Base-by-base conservation (phyloP, 2,888 invertebrate genomes). In the Brachypalpus laphriformis region DNA sequence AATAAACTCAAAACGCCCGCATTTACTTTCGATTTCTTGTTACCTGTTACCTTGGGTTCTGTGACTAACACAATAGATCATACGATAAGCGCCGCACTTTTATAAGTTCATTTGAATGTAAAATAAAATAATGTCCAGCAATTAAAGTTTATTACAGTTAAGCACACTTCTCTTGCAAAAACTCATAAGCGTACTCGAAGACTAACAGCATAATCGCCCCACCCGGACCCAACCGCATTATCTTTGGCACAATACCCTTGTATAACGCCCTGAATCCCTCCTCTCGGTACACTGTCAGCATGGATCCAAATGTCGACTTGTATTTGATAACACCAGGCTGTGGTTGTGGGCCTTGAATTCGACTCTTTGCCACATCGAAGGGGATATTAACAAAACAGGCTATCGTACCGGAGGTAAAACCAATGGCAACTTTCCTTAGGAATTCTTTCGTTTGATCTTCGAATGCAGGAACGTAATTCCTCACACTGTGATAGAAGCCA, bases 161-260 rank as follows among this genome's bases (percentile, higher is more conserved):
- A 9, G 87, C 88, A 88, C 93, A 94, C 78, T 90, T 92, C 22
- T 89, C 81, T 75, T 94, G 94, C 89, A 98, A 93, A 91, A 94
- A 96, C 68, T 95, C 93, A 90, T 97, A 97, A 77, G 96, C 95
- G 89, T 97, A 95, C 90, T 98, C 98, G 89, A 97, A 98, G 8
- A 98, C 97, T 6, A 98, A 94, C 87, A 98, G 93, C 98, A 98
- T 97, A 74, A 98, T 98, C 1, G 98, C 98, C 18, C 98, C 98
- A 56, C 98, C 98, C 0, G 98, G 98, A 22, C 98, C 98, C 74
- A 98, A 92, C 86, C 98, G 94, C 90, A 98, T 93, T 0, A 98
- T 94, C 93, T 98, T 98, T 5, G 98, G 98, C 63, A 98, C 90
- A 9, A 98, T 93, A 18, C 98, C 98, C 93, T 98, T 98, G 92